phyloP scores from a whole-genome alignment of 2,797 vertebrate genomes.

The Trichosurus vulpecula region DNA sequence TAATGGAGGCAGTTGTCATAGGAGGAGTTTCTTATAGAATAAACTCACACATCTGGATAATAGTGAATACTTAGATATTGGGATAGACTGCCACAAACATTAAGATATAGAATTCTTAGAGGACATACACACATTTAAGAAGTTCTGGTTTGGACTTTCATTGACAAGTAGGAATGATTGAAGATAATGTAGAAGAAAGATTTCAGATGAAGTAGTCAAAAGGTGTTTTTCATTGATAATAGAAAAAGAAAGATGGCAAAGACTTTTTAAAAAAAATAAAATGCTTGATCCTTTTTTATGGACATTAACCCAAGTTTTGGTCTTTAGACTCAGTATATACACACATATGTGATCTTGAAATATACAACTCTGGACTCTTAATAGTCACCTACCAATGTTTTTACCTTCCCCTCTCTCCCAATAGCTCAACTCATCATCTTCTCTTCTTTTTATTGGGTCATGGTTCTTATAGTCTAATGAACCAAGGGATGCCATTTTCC shows the following conservation, averaged over 20 bases:
- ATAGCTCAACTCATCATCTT: not conserved
- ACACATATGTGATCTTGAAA: not conserved
- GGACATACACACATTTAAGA: not conserved
- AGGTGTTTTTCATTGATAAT: not conserved
- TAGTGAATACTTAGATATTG: not conserved
- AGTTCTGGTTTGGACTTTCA: not conserved
- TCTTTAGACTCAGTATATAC: not conserved
- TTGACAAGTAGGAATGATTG: not conserved
- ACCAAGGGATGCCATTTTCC: conserved; percentile 1
- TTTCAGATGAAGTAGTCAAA: not conserved
- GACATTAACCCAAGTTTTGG: not conserved
- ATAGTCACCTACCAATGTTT: not conserved
- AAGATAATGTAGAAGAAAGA: not conserved
- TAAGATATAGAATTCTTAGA: not conserved
- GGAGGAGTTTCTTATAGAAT: not conserved
- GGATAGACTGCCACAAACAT: not conserved
- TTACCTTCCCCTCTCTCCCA: not conserved
- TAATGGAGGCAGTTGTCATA: no score
- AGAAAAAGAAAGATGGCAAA: not conserved
- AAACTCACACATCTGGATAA: not conserved
- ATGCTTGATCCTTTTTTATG: not conserved
- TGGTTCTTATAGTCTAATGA: conserved; percentile 5
- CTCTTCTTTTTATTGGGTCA: conserved; percentile 10
- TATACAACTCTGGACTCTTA: not conserved
- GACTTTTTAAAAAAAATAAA: conserved; percentile 28